A percentile compares a stretch with the other conserved stretches of the same genome.
These are phyloP conservation scores for Tragelaphus oryx DNA, from an alignment of 2,797 vertebrate genomes.

Conservation along the genomic window DNA sequence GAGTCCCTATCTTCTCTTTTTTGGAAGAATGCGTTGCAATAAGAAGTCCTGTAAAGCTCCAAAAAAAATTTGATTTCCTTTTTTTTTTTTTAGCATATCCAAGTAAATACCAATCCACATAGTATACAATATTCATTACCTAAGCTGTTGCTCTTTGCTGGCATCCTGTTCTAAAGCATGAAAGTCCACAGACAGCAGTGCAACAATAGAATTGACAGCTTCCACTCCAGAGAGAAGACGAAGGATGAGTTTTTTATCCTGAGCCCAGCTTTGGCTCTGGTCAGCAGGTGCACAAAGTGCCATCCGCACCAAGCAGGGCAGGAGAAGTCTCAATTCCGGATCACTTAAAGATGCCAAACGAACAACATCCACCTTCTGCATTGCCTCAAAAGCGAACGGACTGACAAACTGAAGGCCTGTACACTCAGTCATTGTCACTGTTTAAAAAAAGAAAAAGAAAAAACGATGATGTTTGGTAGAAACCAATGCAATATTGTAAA, in stretches of 20 bases:
- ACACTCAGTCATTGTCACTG: conserved; percentile 86
- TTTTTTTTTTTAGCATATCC: not conserved
- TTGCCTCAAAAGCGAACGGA: conserved; percentile 95
- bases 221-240: conserved; percentile 97
- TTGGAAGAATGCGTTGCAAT: too few relatives aligned
- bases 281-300: conserved; percentile 97
- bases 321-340: conserved; percentile 92
- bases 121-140: conserved; percentile 79
- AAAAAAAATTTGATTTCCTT: not conserved
- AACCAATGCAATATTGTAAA: not conserved
- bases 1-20: too few relatives aligned
- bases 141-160: conserved; percentile 96
- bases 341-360: conserved; percentile 93
- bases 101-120: not conserved
- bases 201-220: conserved; percentile 98
- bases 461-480: not conserved
- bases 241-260: conserved; percentile 98
- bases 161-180: conserved; percentile 98
- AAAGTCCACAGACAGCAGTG: conserved; percentile 95
- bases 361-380: conserved; percentile 97
- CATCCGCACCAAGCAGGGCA: conserved; percentile 98
- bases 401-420: conserved; percentile 93
- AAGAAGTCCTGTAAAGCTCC: too few relatives aligned
- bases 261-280: conserved; percentile 97
- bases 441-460: not conserved